Base-by-base conservation (phyloP, 2,888 invertebrate species). In the Hymenopus coronatus region DNA sequence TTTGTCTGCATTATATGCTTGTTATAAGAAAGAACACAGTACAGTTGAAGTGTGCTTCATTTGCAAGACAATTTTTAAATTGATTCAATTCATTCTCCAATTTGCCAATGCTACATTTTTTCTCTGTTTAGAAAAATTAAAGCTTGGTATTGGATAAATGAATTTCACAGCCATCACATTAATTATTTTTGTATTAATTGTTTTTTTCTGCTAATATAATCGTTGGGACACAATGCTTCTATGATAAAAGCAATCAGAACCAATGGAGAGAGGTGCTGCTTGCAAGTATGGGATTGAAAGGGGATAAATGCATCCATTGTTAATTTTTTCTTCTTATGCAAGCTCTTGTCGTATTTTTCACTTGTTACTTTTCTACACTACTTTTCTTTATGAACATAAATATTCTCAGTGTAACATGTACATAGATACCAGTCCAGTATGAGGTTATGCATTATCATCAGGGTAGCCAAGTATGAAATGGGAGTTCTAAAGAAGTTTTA, bases 261-360 rank as follows among this genome's bases (percentile, higher is more conserved):
- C 54, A 70, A 70, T 86, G 86, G 82, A 87, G 87, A 87, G 87
- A 87, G 87, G 40, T 87, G 87, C 87, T 87, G 87, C 87, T 82
- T 82, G 87, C 87, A 54, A 82, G 82, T 70, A 20, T 70, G 54
- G 54, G 54, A 70, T 70, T 70, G 54, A 70, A 70, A 70, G 84
- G 97, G 92, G 96, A 97, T 91, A 98, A 94, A 87, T 82, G 89
- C 40, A 81, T 87, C 82, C 89, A 86, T 90, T 90, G 89, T 90
- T 90, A 89, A 89, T 89, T 86, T 86, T 87, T 88, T 87, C 89
- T 90, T 90, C 89, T 90, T 89, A 90, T 90, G 90, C 91, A 90
- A 90, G 90, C 90, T 91, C 90, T 91, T 90, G 90, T 90, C 88
- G 89, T 91, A 88, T 90, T 90, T 90, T 90, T 89, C 91, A 91